These are phyloP conservation scores for Punctoribates punctum DNA, from an alignment of 2,888 invertebrate genomes.

Conservation along the genomic window DNA sequence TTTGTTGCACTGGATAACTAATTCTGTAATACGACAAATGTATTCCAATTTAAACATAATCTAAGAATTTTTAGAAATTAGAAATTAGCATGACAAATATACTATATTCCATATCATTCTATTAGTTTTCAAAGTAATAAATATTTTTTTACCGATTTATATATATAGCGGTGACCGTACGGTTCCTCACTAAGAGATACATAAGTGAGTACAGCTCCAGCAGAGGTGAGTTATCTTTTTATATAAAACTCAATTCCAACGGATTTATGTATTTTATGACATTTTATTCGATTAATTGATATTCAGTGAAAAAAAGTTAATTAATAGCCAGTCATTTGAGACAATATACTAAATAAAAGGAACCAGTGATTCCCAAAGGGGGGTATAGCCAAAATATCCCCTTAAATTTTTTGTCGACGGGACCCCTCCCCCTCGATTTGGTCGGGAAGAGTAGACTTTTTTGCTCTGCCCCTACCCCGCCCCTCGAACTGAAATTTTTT, in stretches of 20 bases:
- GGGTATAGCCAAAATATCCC: too few species aligned
- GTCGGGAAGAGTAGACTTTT: too few species aligned
- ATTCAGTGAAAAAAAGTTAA: too few species aligned
- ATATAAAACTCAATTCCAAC: not conserved
- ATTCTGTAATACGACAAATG: too few species aligned
- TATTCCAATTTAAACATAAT: too few species aligned
- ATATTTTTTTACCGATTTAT: not conserved
- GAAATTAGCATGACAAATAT: too few species aligned
- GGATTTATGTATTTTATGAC: not conserved
- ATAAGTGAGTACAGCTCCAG: constrained; percentile 73
- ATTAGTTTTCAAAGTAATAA: not conserved
- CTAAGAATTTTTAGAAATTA: too few species aligned
- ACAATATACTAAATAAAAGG: not conserved
- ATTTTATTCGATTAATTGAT: not conserved
- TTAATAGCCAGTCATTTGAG: not conserved
- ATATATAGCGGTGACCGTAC: constrained; percentile 49
- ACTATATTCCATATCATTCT: not conserved
- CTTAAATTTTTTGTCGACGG: not conserved
- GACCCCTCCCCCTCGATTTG: too few species aligned
- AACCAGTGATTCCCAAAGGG: too few species aligned
- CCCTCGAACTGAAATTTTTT: too few species aligned
- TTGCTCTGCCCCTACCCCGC: too few species aligned
- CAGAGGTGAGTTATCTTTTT: constrained; percentile 41
- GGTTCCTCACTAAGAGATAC: constrained; percentile 72
- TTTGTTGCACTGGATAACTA: too few species aligned